Evolutionary conservation across 2,888 invertebrate genomes (phyloP).

Genomic region (Ochropacha duplaris): DNA sequence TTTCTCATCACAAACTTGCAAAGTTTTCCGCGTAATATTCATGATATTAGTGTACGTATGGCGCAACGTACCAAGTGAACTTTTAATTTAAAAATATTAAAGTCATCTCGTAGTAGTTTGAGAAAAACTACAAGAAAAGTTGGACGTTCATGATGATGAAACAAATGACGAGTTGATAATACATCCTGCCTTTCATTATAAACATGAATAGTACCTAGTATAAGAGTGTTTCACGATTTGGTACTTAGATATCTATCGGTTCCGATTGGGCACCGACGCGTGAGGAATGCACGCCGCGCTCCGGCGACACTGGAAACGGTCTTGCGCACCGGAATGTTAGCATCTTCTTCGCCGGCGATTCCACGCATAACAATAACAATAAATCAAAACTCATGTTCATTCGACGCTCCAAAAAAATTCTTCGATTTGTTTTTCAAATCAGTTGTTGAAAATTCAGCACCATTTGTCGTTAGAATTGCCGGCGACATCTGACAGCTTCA

Average conservation of each 20-base stretch:
- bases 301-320: slow-evolving; percentile 69
- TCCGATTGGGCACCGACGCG: slow-evolving; percentile 74
- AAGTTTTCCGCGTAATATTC: background rate
- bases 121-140: no score
- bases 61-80: background rate
- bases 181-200: slow-evolving; percentile 14
- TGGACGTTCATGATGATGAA: background rate
- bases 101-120: no score
- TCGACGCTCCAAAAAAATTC: background rate
- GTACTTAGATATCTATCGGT: slow-evolving; percentile 63
- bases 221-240: slow-evolving; percentile 19
- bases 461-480: background rate
- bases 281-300: slow-evolving; percentile 68
- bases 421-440: background rate
- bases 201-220: slow-evolving; percentile 34
- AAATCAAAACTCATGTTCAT: background rate
- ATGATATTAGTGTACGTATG: background rate
- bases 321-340: slow-evolving; percentile 46
- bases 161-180: background rate
- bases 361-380: background rate
- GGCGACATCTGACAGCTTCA: background rate
- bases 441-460: background rate
- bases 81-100: no score
- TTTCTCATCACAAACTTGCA: background rate
- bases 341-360: slow-evolving; percentile 34